Base-by-base conservation (phyloP, 1,140 invertebrate genomes). In the Drosophila prosaltans region DNA sequence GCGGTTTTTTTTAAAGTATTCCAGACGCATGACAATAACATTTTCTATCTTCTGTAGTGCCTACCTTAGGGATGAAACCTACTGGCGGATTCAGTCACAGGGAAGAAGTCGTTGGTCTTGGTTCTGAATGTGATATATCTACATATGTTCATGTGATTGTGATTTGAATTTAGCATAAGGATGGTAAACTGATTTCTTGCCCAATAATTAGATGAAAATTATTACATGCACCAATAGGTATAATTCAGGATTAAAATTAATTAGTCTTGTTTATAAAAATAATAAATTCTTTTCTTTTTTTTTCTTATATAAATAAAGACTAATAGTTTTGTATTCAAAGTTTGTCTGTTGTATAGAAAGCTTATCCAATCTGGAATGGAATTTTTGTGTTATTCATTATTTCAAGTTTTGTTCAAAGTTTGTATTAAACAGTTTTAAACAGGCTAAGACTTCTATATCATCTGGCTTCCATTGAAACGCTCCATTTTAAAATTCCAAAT, bases 21-120 rank as follows among this genome's bases (percentile, higher is more conserved):
- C 8, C 30, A 59, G 8, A 32, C 36, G 3, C 24, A 16, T n/a
- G 28, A 30, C 28, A 30, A 26, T 40, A 6, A 57, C 28, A 30
- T 30, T 60, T 21, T 21, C 3, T 39, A 43, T 24, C 2, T n/a
- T 1, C 3, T 57, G 26, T 71, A 91, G 90, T 5, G 65, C 63
- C 2, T 91, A 91, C 55, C 61, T 91, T 2, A 83, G 69, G n/a
- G 90, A 91, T 71, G 78, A 79, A 0, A 72, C 69, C 4, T 82
- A 91, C 26, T 91, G 90, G 90, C 71, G 70, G 21, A 66, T 78
- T 3, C 21, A 48, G 8, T 59, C 74, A 5, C 70, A 74, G 24
- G 74, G 69, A 21, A 78, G 74, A 58, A 90, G 90, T n/a, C 81
- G 81, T 6, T 91, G 89, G 89, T 81, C 67, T 7, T 90, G 78